Evolutionary conservation across 2,797 vertebrate genomes (phyloP).

Genomic region (Muscicapa comitata): DNA sequence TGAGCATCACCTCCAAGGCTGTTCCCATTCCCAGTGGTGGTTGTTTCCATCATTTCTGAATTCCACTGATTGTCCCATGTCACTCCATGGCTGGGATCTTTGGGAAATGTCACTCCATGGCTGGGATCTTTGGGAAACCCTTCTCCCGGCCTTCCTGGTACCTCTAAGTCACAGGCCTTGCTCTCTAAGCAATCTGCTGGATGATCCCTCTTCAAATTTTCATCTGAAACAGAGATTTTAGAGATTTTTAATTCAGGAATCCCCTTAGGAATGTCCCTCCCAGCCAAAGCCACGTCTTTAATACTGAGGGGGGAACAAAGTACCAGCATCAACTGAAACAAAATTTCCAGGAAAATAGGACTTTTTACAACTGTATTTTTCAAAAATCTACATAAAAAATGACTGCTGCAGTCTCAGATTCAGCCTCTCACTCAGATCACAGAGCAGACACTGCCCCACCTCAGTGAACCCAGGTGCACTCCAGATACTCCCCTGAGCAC

Average conservation of each 20-base stretch:
- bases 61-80: not conserved
- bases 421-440: not conserved
- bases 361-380: not conserved
- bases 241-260: not conserved
- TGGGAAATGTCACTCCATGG: not conserved
- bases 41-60: not conserved
- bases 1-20: not conserved
- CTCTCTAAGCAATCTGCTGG: not conserved
- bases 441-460: not conserved
- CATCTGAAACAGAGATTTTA: not conserved
- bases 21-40: accelerated
- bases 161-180: not conserved
- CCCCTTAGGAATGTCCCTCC: not conserved
- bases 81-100: not conserved
- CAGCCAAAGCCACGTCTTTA: not conserved
- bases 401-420: not conserved
- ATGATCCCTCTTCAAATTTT: not conserved
- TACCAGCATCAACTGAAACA: not conserved
- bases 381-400: not conserved
- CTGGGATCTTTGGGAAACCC: not conserved
- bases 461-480: not conserved
- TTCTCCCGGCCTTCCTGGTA: not conserved
- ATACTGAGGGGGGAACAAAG: not conserved
- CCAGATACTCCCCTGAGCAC: not conserved
- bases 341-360: not conserved